Conservation (phyloP, 2,888 invertebrate genomes). For the Spisula subtruncata region DNA sequence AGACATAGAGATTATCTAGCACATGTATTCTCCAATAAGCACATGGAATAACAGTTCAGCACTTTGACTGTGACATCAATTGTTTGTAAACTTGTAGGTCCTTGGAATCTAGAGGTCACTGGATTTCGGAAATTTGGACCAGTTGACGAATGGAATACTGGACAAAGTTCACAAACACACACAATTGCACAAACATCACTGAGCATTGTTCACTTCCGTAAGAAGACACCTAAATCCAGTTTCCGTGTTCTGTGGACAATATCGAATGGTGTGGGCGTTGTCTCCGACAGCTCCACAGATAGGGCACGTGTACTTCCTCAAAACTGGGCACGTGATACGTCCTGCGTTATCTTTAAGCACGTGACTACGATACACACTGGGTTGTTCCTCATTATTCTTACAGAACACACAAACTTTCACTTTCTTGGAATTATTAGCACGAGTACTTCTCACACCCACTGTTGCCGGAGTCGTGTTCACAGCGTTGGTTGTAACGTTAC, state of each 20-base stretch:
- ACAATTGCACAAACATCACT: not conserved
- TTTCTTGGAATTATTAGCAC: not conserved
- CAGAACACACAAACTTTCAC: conserved; percentile 91
- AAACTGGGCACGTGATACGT: conserved; percentile 91
- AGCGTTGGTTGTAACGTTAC: not conserved
- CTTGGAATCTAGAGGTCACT: not conserved
- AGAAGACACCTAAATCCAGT: conserved; percentile 16
- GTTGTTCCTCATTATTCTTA: conserved; percentile 93
- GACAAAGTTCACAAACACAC: no score
- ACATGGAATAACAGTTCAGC: not conserved
- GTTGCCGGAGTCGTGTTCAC: not conserved
- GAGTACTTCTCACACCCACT: not conserved
- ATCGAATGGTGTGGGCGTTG: conserved; percentile 92
- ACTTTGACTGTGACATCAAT: not conserved
- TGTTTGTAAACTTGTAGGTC: no score
- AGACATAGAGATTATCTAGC: not conserved
- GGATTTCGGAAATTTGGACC: no score
- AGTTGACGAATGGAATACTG: not conserved
- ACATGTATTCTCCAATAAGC: not conserved
- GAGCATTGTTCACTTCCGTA: not conserved
- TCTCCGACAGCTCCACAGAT: conserved; percentile 93
- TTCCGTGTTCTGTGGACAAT: conserved; percentile 89
- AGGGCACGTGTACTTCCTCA: conserved; percentile 92
- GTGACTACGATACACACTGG: conserved; percentile 91
- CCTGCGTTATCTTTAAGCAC: conserved; percentile 91